These are phyloP conservation scores for Balanococcus diminutus DNA, from an alignment of 2,888 invertebrate species.

Conservation along the genomic window DNA sequence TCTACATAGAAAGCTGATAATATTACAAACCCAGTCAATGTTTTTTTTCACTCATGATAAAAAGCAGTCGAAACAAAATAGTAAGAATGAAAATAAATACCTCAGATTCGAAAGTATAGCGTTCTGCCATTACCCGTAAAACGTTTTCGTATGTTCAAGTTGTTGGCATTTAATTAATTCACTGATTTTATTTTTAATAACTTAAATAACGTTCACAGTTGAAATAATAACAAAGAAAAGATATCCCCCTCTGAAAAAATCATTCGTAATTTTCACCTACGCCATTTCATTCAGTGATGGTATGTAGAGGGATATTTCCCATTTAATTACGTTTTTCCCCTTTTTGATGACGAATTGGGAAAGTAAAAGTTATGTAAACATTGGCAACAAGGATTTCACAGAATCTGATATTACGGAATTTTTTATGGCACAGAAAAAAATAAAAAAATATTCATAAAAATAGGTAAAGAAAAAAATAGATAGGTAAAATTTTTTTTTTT, in stretches of 20 bases:
- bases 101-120: conserved; percentile 7
- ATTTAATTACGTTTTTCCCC: conserved; percentile 10
- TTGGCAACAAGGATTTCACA: background rate
- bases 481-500: background rate
- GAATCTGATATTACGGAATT: background rate
- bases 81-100: conserved; percentile 15
- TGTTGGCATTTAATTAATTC: conserved; percentile 1
- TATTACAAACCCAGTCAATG: conserved; percentile 16
- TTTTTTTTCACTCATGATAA: conserved; percentile 38
- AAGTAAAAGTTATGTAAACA: conserved; percentile 12
- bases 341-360: conserved; percentile 8
- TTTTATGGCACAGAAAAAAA: background rate
- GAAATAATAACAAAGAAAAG: conserved; percentile 34
- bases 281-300: conserved; percentile 48
- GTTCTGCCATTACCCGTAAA: conserved; percentile 47
- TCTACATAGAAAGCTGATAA: conserved; percentile 40
- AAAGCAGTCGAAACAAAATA: conserved; percentile 3
- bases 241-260: conserved; percentile 33
- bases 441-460: background rate
- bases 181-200: conserved; percentile 28
- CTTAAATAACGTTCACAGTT: background rate
- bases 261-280: conserved; percentile 49
- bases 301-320: conserved; percentile 28
- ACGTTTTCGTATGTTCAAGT: conserved; percentile 19
- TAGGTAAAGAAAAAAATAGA: background rate